Conservation (phyloP, 2,888 invertebrate species). For the Anthoptus insignis region DNA sequence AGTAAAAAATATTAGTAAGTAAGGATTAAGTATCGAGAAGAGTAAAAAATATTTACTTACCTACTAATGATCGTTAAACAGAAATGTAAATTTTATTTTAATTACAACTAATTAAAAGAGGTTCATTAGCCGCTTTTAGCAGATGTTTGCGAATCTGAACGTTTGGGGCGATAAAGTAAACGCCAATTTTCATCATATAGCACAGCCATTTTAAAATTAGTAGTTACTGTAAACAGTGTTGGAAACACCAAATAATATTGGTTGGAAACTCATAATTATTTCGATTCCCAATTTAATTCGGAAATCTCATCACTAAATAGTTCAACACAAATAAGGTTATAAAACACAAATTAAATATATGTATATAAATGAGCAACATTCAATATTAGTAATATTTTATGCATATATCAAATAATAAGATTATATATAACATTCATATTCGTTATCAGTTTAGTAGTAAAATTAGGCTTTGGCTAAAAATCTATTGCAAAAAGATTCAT, state of each 20-base stretch:
- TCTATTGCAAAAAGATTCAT: not conserved
- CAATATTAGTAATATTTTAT: not conserved
- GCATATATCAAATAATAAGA: too few relatives aligned
- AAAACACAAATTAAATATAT: too few relatives aligned
- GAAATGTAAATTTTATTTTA: conserved; percentile 47
- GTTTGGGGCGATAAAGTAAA: conserved; percentile 48
- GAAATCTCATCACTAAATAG: not conserved
- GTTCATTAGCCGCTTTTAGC: conserved; percentile 55
- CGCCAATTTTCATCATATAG: conserved; percentile 48
- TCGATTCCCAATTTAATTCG: conserved; percentile 3
- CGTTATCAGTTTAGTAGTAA: too few relatives aligned
- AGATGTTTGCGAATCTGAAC: conserved; percentile 51
- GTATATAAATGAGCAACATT: too few relatives aligned
- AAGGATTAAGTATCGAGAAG: too few relatives aligned
- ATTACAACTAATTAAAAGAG: conserved; percentile 55
- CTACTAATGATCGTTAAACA: not conserved
- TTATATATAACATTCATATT: too few relatives aligned
- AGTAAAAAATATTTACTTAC: not conserved
- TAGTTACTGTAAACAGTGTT: conserved; percentile 15
- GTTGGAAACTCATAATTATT: conserved; percentile 3
- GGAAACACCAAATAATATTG: conserved; percentile 27
- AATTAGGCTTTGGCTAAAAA: too few relatives aligned
- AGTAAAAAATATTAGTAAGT: too few relatives aligned
- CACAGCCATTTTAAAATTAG: conserved; percentile 21
- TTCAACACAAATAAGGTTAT: not conserved